Evolutionary conservation across 2,113 vertebrate genomes (phyloP).

Genomic region (Chrysemys picta): DNA sequence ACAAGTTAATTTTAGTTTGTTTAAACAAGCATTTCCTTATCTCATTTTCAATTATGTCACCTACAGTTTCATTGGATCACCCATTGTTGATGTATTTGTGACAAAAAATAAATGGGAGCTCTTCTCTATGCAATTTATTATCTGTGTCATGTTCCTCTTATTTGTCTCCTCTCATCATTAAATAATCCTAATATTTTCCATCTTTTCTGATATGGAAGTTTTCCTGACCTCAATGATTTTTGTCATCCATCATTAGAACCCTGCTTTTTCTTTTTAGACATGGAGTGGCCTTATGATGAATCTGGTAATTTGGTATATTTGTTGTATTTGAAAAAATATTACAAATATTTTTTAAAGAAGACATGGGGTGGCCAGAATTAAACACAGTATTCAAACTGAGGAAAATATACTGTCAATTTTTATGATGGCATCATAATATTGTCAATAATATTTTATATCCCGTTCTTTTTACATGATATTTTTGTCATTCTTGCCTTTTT

Average conservation of each 20-base stretch:
- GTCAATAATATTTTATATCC: not conserved
- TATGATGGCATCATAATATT: not conserved
- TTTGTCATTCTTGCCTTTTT: not conserved
- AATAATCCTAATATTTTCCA: accelerated
- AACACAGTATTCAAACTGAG: not conserved
- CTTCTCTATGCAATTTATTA: not conserved
- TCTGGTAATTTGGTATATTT: too few species aligned
- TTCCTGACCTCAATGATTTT: not conserved
- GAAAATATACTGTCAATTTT: accelerated
- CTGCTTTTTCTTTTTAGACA: not conserved
- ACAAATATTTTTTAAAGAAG: not conserved
- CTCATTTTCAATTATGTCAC: not conserved
- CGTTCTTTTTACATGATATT: not conserved
- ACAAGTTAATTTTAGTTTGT: not conserved
- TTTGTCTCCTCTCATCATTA: not conserved
- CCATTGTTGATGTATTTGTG: not conserved
- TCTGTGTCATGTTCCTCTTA: not conserved
- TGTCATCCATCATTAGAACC: not conserved
- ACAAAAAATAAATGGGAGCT: not conserved
- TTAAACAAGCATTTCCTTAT: not conserved
- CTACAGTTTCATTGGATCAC: not conserved
- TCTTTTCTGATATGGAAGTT: not conserved
- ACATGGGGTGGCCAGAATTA: not conserved
- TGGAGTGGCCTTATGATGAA: too few species aligned
- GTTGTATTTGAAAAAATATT: too few species aligned